These are phyloP conservation scores for Nymphalis io DNA, from an alignment of 1,140 invertebrate species.

Conservation along the genomic window DNA sequence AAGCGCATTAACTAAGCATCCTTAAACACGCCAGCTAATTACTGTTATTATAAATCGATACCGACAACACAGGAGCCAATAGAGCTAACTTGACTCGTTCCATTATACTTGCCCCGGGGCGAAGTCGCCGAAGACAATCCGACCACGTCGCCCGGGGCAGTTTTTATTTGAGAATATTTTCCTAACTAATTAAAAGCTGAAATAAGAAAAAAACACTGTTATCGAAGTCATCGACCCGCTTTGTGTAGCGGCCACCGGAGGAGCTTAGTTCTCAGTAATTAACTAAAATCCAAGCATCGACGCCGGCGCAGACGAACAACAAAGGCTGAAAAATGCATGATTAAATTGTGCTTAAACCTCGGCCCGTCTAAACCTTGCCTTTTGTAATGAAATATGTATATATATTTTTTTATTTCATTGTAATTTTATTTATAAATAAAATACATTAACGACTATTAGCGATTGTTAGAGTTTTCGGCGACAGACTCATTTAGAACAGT, in stretches of 20 bases:
- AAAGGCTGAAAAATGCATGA: constrained; percentile 18
- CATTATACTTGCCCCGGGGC: constrained; percentile 61
- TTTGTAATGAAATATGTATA: constrained; percentile 12
- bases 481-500: background rate
- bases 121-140: constrained; percentile 59
- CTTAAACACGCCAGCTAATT: constrained; percentile 36
- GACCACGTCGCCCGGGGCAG: constrained; percentile 46
- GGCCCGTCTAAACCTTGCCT: constrained; percentile 5
- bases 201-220: constrained; percentile 76
- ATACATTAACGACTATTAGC: background rate
- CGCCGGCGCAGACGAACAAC: constrained; percentile 21
- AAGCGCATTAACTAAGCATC: constrained; percentile 6
- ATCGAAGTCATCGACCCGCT: constrained; percentile 76
- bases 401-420: background rate
- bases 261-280: constrained; percentile 69
- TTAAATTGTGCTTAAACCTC: constrained; percentile 15
- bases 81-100: constrained; percentile 26
- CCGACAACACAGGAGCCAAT: constrained; percentile 61
- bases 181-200: constrained; percentile 79
- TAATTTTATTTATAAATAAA: constrained; percentile 2
- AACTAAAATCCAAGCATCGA: constrained; percentile 63
- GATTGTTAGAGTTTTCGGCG: background rate
- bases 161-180: constrained; percentile 79
- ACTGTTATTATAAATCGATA: constrained; percentile 52
- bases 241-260: constrained; percentile 73